Evolutionary conservation across 2,888 invertebrate species (phyloP), one percentile per base, ranked within the genome.

Genomic region (Drosophila tanythrix): DNA sequence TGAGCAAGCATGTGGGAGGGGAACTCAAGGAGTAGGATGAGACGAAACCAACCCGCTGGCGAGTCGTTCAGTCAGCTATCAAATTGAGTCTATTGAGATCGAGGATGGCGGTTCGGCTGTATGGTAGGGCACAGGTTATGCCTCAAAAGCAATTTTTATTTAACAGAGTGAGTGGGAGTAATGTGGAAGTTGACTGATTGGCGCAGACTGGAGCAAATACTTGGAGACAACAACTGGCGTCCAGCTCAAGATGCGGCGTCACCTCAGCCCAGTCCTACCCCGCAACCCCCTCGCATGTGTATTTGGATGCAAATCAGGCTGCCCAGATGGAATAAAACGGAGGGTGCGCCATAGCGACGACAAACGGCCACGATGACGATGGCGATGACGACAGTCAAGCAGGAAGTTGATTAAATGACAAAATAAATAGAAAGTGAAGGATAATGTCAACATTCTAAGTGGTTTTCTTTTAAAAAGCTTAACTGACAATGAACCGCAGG

Each of bases 361-460:
- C 46, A 52, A 35, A 72, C 68, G 66, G 33, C 29, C 38, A 38
- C 63, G 43, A 46, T 31, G 27, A 55, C 18, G 62, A 58, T 29
- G 29, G 48, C 60, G 74, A 61, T 56, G 74, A 70, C 63, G 80
- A 70, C 77, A 63, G 76, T 59, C 76, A 68, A 65, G 87, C 84
- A 86, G 85, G 82, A 78, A 90, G 84, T 89, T 89, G 91, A 91
- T 91, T 88, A 91, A 91, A 91, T 90, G 85, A 88, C 84, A 85
- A 81, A 92, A 89, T 88, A 91, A 92, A 91, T 83, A 90, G 77
- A 82, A 81, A 79, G 79, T 83, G 82, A 82, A 89, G 83, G 79
- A 89, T 90, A 91, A 89, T 89, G 90, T 91, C 92, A 91, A 92
- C 87, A 91, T 82, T 88, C 89, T 88, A 91, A 92, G 90, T 90